Evolutionary conservation across 2,797 vertebrate genomes (phyloP).

Genomic region (Erithacus rubecula): DNA sequence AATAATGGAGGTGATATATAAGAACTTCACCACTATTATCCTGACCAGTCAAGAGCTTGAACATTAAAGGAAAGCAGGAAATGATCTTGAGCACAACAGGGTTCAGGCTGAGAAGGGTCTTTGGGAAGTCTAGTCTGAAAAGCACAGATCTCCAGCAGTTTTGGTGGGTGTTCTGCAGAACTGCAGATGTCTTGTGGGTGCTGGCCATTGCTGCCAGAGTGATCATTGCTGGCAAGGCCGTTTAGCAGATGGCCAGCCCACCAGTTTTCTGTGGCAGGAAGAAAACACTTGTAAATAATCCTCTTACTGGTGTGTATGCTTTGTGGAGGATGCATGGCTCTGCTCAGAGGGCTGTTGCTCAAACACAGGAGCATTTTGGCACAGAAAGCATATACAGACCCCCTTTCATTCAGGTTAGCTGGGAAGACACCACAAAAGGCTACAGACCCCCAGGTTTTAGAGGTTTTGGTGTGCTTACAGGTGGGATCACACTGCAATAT

Average conservation of each 20-base stretch:
- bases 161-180: neutral
- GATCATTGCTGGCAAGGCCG: neutral
- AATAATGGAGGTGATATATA: neutral
- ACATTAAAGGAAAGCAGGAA: neutral
- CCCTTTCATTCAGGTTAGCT: neutral
- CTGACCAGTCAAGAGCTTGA: neutral
- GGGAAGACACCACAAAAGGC: neutral
- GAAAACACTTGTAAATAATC: neutral
- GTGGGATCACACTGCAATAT: accelerated
- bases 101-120: neutral
- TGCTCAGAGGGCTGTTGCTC: neutral
- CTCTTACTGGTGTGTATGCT: neutral
- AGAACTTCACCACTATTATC: neutral
- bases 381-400: neutral
- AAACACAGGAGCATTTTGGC: neutral
- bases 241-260: neutral
- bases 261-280: neutral
- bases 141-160: neutral
- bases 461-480: neutral
- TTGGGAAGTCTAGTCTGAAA: neutral
- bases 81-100: neutral
- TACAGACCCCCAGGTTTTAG: neutral
- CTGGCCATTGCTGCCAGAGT: neutral
- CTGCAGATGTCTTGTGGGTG: neutral
- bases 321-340: neutral